These are phyloP conservation scores for Tortricodes alternella DNA, from an alignment of 2,888 invertebrate genomes.

Conservation along the genomic window DNA sequence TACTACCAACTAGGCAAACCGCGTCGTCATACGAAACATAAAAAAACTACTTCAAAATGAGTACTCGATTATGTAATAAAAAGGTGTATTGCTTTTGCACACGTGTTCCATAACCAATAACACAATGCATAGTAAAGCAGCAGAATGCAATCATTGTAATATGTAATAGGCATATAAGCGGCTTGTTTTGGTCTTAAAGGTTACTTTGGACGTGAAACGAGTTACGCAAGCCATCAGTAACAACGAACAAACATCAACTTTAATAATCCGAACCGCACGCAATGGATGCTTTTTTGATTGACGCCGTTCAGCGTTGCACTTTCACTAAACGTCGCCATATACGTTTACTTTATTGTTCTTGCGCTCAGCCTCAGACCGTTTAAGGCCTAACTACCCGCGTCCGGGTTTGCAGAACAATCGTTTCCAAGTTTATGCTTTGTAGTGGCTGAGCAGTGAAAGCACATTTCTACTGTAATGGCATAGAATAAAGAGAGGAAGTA, in stretches of 20 bases:
- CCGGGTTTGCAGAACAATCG: background rate
- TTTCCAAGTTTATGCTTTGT: background rate
- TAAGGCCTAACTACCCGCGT: constrained; percentile 12
- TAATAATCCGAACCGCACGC: constrained; percentile 12
- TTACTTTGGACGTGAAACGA: constrained; percentile 7
- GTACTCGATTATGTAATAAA: background rate
- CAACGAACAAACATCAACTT: background rate
- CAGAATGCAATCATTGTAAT: background rate
- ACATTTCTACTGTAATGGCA: constrained; percentile 31
- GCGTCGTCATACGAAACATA: too few species aligned
- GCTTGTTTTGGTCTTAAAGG: constrained; percentile 1
- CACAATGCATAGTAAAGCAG: background rate
- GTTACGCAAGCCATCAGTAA: constrained; percentile 20
- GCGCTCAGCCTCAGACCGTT: constrained; percentile 38
- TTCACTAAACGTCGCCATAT: constrained; percentile 59
- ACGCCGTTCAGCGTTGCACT: constrained; percentile 63
- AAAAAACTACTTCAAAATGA: too few species aligned
- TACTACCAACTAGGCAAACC: too few species aligned
- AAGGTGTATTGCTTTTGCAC: background rate
- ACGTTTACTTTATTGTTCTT: constrained; percentile 55
- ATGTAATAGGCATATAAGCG: background rate
- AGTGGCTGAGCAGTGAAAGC: constrained; percentile 18
- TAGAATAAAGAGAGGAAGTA: too few species aligned
- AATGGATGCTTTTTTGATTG: constrained; percentile 69
- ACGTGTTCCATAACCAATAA: background rate